phyloP scores from a whole-genome alignment of 2,888 invertebrate species.

The Amaurobius ferox region DNA sequence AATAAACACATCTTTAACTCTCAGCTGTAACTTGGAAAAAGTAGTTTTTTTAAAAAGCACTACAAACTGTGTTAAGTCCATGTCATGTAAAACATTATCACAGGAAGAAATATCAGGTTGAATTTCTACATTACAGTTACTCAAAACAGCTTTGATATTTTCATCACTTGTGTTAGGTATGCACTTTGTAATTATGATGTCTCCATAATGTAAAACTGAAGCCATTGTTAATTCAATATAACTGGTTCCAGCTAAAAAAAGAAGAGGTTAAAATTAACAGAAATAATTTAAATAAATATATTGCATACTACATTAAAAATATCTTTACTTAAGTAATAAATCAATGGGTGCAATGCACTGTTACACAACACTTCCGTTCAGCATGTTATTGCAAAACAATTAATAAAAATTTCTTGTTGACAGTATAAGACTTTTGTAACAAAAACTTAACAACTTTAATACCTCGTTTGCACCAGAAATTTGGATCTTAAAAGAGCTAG shows the following conservation, averaged over 20 bases:
- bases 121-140: neutral
- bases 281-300: no score
- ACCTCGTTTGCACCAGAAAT: no score
- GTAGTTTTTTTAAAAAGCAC: constrained; percentile 29
- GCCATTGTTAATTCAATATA: neutral
- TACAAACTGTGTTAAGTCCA: neutral
- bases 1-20: neutral
- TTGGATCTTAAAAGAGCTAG: no score
- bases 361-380: no score
- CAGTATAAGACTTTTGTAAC: no score
- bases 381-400: no score
- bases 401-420: no score
- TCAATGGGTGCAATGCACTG: no score
- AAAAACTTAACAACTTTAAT: no score
- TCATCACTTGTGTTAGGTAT: neutral
- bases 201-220: neutral
- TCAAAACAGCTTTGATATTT: neutral
- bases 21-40: constrained; percentile 21
- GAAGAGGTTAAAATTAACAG: no score
- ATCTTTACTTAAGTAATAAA: no score
- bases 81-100: neutral
- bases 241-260: neutral
- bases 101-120: neutral
- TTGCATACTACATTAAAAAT: no score
- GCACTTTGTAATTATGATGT: constrained; percentile 1